phyloP scores from a whole-genome alignment of 35 echinoderm and acorn worm genomes.

The Patiria miniata region DNA sequence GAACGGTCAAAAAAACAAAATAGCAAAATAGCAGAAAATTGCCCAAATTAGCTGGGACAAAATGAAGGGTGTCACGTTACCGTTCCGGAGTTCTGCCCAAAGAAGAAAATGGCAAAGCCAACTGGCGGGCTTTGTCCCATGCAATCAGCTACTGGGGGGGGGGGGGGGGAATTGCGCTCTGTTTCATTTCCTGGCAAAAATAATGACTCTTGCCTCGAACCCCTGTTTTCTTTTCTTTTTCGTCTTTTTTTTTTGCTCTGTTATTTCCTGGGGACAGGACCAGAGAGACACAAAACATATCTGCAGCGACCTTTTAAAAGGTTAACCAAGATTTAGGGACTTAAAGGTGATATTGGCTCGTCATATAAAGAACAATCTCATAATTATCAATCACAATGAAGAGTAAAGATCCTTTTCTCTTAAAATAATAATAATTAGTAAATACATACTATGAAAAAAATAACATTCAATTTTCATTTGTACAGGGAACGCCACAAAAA shows the following conservation, averaged over 20 bases:
- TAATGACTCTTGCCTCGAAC: not conserved
- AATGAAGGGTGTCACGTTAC: conserved; percentile 7
- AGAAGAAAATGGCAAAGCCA: conserved; percentile 20
- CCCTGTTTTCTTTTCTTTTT: too few species aligned
- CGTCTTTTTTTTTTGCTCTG: not conserved
- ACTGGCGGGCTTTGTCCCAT: not conserved
- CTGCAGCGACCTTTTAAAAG: not conserved
- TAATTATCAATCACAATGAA: too few species aligned
- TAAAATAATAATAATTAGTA: too few species aligned
- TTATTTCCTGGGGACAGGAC: not conserved
- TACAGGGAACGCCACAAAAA: too few species aligned
- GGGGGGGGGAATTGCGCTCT: not conserved
- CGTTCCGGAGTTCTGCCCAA: not conserved
- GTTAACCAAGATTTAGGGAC: too few species aligned
- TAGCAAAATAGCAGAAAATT: conserved; percentile 29
- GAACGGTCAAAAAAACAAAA: too few species aligned
- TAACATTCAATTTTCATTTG: too few species aligned
- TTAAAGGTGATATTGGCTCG: too few species aligned
- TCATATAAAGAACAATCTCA: too few species aligned
- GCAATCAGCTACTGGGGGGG: conserved; percentile 4
- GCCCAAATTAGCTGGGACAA: conserved; percentile 27
- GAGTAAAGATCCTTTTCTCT: too few species aligned
- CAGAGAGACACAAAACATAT: not conserved
- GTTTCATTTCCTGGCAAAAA: conserved; percentile 26
- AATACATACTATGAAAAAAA: too few species aligned